These are phyloP conservation scores for Ailuropoda melanoleuca DNA, from an alignment of 2,113 vertebrate species.

Conservation along the genomic window DNA sequence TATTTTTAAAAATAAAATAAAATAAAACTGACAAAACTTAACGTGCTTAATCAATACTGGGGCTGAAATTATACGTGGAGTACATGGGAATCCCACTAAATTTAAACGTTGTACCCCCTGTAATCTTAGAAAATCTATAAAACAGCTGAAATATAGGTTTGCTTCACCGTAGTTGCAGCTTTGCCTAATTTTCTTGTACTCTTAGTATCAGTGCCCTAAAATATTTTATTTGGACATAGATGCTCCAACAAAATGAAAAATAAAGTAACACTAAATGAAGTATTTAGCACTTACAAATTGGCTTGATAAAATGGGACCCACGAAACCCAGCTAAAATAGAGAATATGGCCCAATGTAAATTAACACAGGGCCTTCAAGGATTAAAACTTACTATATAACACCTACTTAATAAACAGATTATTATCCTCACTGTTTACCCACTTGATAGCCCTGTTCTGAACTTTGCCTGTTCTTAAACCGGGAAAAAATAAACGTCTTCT, in stretches of 20 bases:
- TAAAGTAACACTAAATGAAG: background rate
- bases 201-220: background rate
- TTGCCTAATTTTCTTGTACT: background rate
- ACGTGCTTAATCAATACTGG: background rate
- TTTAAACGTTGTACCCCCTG: background rate
- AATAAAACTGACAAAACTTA: background rate
- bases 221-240: background rate
- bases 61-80: background rate
- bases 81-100: background rate
- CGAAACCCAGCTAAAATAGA: background rate
- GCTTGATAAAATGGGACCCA: background rate
- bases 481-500: background rate
- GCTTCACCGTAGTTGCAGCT: background rate
- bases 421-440: background rate
- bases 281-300: background rate
- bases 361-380: background rate
- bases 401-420: background rate
- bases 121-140: background rate
- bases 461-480: background rate
- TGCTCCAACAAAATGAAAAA: background rate
- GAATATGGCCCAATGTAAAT: background rate
- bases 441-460: background rate
- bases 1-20: no score
- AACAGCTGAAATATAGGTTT: background rate
- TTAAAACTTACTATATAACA: background rate